These are phyloP conservation scores for Reinhardtius hippoglossoides DNA, from an alignment of 2,113 vertebrate genomes.

Conservation along the genomic window DNA sequence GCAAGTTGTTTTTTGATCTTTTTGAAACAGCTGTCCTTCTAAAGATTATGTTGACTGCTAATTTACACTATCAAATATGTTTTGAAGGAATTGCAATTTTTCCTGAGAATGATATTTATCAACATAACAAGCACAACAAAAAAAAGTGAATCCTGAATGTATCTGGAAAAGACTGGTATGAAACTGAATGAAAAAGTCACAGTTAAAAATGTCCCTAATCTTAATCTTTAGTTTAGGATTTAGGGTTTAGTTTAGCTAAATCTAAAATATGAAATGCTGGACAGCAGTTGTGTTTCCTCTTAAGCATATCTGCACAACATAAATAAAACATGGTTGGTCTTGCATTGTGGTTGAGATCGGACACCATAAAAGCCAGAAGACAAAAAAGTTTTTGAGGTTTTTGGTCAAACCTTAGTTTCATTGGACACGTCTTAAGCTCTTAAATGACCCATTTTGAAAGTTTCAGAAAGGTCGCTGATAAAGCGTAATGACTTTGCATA, in stretches of 20 bases:
- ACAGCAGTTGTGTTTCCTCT: neutral
- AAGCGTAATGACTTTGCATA: slow-evolving; percentile 9
- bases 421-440: neutral
- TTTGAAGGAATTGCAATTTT: neutral
- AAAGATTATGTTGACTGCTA: neutral
- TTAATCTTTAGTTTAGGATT: no score
- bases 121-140: neutral
- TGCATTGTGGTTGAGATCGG: neutral
- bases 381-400: neutral
- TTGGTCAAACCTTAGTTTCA: neutral
- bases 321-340: neutral
- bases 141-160: neutral
- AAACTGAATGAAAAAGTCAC: no score
- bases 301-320: no score
- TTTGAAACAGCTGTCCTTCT: slow-evolving; percentile 15
- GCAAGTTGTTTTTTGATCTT: slow-evolving; percentile 7
- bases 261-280: neutral
- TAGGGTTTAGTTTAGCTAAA: neutral
- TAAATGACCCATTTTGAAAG: neutral
- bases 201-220: no score
- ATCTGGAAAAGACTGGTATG: neutral
- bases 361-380: neutral
- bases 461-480: neutral
- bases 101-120: neutral
- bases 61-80: neutral